These are phyloP conservation scores for Pocillopora grandis DNA, from an alignment of 92 coral and sea anemone genomes.

Conservation along the genomic window DNA sequence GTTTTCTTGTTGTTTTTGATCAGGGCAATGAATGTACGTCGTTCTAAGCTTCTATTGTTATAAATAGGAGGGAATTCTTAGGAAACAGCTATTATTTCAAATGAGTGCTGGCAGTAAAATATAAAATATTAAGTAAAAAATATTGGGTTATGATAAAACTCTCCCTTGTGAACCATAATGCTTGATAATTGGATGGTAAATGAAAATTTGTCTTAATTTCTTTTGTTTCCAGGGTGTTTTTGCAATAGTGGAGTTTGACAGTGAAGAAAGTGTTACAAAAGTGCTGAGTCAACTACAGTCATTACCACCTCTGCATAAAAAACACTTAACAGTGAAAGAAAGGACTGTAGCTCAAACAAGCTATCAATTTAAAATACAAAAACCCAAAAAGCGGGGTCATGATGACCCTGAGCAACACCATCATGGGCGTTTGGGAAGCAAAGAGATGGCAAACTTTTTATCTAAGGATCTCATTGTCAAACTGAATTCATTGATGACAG, in stretches of 20 bases:
- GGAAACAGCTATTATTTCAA: too few species aligned
- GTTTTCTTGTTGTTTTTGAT: too few species aligned
- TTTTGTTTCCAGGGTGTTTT: slow-evolving; percentile 62
- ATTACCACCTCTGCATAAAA: slow-evolving; percentile 71
- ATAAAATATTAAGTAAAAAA: too few species aligned
- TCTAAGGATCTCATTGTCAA: slow-evolving; percentile 47
- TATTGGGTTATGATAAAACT: too few species aligned
- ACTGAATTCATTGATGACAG: slow-evolving; percentile 43
- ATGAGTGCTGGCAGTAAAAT: too few species aligned
- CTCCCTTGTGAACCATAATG: too few species aligned
- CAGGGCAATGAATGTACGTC: too few species aligned
- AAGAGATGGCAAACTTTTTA: slow-evolving; percentile 42
- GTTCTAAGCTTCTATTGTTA: too few species aligned
- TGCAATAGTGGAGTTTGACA: slow-evolving; percentile 89
- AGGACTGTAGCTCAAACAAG: slow-evolving; percentile 62
- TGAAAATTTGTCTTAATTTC: not conserved
- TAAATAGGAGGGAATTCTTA: too few species aligned
- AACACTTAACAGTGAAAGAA: slow-evolving; percentile 74
- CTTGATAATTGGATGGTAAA: not conserved
- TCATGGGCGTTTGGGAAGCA: slow-evolving; percentile 8
- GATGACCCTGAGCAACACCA: not conserved
- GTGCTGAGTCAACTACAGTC: slow-evolving; percentile 53
- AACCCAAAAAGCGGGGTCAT: slow-evolving; percentile 38
- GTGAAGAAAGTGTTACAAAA: slow-evolving; percentile 58
- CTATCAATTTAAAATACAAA: not conserved